Conservation (phyloP, 2,797 vertebrate species). For the Aldrovandia affinis region DNA sequence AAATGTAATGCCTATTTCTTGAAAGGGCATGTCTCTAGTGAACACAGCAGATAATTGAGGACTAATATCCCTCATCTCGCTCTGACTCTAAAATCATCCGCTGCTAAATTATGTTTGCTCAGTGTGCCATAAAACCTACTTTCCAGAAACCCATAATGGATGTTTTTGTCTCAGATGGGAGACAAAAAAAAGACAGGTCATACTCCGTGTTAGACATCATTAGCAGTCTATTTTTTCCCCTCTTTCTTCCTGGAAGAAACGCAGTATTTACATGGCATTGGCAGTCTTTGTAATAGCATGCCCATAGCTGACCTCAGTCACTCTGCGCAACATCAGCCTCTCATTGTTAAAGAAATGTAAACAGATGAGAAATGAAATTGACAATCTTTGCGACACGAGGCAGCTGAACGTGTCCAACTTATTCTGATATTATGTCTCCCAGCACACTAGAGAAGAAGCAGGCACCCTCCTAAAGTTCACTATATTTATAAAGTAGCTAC, state of each 20-base stretch:
- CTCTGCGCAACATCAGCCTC: not conserved
- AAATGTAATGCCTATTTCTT: not conserved
- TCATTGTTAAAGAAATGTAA: not conserved
- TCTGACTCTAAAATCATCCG: not conserved
- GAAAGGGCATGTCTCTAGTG: not conserved
- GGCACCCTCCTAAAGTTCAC: not conserved
- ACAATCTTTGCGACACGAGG: not conserved
- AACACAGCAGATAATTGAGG: not conserved
- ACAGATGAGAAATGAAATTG: not conserved
- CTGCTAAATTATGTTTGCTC: conserved; percentile 11
- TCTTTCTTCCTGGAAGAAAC: not conserved
- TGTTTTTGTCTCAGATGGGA: not conserved
- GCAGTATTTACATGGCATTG: not conserved
- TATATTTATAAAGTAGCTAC: too few relatives aligned
- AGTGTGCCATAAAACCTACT: conserved; percentile 2
- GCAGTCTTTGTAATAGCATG: not conserved
- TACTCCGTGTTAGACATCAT: not conserved
- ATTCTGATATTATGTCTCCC: not conserved
- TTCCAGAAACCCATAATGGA: not conserved
- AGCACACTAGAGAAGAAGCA: not conserved
- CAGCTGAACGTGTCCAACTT: not conserved
- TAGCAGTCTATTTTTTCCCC: not conserved
- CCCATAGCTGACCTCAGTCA: not conserved
- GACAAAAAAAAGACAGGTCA: not conserved
- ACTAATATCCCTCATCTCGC: not conserved